A percentile compares a stretch with the other conserved stretches of the same genome.
Conservation (phyloP, 2,888 invertebrate species). For the Chouioia cunea region DNA sequence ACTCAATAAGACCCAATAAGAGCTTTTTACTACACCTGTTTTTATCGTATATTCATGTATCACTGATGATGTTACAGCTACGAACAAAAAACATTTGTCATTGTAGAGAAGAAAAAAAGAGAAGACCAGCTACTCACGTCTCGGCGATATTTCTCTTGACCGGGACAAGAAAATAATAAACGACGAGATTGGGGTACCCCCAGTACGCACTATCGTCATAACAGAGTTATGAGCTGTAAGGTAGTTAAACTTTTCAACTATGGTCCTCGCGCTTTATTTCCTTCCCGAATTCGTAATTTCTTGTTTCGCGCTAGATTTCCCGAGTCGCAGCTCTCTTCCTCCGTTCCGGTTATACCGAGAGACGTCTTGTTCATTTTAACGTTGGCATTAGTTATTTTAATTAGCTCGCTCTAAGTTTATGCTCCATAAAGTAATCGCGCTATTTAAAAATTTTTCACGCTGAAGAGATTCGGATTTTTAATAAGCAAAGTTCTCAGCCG, state of each 20-base stretch:
- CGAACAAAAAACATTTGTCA: too few species aligned
- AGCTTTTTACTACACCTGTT: too few species aligned
- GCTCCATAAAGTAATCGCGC: constrained; percentile 33
- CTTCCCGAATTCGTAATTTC: constrained; percentile 55
- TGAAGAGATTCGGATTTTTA: constrained; percentile 30
- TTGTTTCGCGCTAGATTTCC: constrained; percentile 62
- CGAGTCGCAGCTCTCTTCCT: background rate
- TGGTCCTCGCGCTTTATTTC: constrained; percentile 20
- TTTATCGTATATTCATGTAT: too few species aligned
- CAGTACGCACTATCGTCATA: constrained; percentile 56
- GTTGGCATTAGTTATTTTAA: constrained; percentile 40
- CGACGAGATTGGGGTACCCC: constrained; percentile 51
- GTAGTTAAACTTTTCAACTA: constrained; percentile 65
- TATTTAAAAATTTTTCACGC: constrained; percentile 22
- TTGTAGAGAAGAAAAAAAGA: too few species aligned
- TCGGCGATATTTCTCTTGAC: constrained; percentile 64
- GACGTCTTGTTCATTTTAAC: constrained; percentile 19
- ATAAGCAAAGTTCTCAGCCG: too few species aligned
- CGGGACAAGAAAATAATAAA: constrained; percentile 62
- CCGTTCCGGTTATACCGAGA: background rate
- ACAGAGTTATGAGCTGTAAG: constrained; percentile 66
- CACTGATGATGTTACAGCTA: too few species aligned
- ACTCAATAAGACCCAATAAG: too few species aligned
- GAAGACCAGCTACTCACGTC: constrained; percentile 51
- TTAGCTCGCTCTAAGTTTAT: constrained; percentile 26